Percentiles rank a stretch among this genome's conserved stretches.
Conservation (phyloP, 23 tunicate genomes). For the Halocynthia roretzi region DNA sequence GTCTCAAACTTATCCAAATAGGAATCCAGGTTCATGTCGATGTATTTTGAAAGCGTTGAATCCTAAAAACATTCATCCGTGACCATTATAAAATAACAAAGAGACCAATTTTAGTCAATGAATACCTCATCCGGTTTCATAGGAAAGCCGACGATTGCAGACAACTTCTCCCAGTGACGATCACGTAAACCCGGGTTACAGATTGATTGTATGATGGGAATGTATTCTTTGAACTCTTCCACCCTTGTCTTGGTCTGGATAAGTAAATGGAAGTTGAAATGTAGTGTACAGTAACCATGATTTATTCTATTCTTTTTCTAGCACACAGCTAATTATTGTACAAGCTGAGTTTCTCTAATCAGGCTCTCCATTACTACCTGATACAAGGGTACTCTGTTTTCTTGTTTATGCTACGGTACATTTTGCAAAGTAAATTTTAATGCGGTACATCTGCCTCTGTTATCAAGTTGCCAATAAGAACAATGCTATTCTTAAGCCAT, state of each 20-base stretch:
- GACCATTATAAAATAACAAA: neutral
- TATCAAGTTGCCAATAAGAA: too few relatives aligned
- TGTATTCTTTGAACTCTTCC: slow-evolving; percentile 90
- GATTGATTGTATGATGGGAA: slow-evolving; percentile 84
- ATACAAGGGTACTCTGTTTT: too few relatives aligned
- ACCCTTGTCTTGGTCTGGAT: slow-evolving; percentile 64
- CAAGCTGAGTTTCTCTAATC: too few relatives aligned
- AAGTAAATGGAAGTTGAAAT: too few relatives aligned
- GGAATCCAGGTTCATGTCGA: slow-evolving; percentile 88
- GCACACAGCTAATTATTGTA: too few relatives aligned
- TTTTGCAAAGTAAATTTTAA: too few relatives aligned
- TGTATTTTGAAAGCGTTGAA: slow-evolving; percentile 70
- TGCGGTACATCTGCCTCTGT: too few relatives aligned
- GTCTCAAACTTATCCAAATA: slow-evolving; percentile 80
- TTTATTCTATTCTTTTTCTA: too few relatives aligned
- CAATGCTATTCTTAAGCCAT: too few relatives aligned
- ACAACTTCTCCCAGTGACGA: slow-evolving; percentile 82
- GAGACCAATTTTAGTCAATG: neutral
- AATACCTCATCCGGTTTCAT: slow-evolving; percentile 87
- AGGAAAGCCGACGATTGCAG: slow-evolving; percentile 80
- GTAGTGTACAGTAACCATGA: too few relatives aligned
- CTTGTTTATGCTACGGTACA: too few relatives aligned
- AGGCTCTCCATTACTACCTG: too few relatives aligned
- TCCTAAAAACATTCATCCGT: slow-evolving; percentile 34
- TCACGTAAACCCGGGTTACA: slow-evolving; percentile 98